Conservation (phyloP, 2,888 invertebrate genomes). For the Andrena haemorrhoa region DNA sequence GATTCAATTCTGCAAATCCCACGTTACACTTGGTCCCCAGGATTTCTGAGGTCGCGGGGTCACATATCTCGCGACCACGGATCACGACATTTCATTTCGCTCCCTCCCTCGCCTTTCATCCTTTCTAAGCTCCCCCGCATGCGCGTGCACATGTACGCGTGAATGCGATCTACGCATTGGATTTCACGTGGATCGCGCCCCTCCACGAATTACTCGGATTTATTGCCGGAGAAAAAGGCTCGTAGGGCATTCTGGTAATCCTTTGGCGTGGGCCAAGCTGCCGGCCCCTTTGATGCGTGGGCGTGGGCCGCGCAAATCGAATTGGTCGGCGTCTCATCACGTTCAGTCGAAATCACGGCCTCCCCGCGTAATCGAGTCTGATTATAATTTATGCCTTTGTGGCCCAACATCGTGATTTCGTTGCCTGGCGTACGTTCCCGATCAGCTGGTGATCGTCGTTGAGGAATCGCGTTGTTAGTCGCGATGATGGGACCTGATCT, state of each 20-base stretch:
- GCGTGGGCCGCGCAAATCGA: constrained; percentile 83
- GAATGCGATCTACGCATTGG: constrained; percentile 57
- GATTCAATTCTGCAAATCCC: constrained; percentile 8
- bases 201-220: constrained; percentile 66
- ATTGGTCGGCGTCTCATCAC: constrained; percentile 82
- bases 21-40: background rate
- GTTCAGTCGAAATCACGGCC: constrained; percentile 76
- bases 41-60: constrained; percentile 12
- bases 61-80: constrained; percentile 28
- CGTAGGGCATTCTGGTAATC: constrained; percentile 72
- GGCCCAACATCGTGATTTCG: constrained; percentile 29
- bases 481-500: background rate
- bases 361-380: constrained; percentile 68
- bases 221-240: constrained; percentile 71
- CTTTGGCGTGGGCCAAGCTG: constrained; percentile 70
- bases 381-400: constrained; percentile 81
- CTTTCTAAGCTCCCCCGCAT: constrained; percentile 23
- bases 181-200: constrained; percentile 54
- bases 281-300: constrained; percentile 82
- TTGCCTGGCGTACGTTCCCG: constrained; percentile 6
- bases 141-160: constrained; percentile 19
- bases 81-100: constrained; percentile 36
- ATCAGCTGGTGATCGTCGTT: background rate
- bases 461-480: background rate
- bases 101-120: constrained; percentile 38